These are phyloP conservation scores for Onthophagus sagittarius DNA, from an alignment of 2,888 invertebrate genomes.

Conservation along the genomic window DNA sequence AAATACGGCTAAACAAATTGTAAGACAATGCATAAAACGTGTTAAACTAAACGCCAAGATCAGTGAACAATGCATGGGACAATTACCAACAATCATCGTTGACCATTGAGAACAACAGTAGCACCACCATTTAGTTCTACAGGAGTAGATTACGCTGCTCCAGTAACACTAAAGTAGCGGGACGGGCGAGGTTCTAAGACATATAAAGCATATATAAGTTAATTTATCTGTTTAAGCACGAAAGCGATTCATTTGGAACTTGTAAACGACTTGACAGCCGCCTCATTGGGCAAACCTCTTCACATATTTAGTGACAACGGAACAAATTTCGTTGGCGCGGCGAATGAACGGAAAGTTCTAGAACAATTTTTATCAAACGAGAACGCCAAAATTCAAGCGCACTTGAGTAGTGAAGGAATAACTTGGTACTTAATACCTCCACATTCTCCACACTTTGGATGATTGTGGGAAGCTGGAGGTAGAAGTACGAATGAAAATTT, in stretches of 20 bases:
- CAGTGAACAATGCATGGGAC: slow-evolving; percentile 15
- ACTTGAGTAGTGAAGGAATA: background rate
- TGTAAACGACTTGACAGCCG: slow-evolving; percentile 14
- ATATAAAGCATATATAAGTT: slow-evolving; percentile 31
- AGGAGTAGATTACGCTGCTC: slow-evolving; percentile 28
- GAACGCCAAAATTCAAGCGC: background rate
- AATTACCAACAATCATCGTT: too few relatives aligned
- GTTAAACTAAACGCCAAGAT: slow-evolving; percentile 10
- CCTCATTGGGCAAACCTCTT: slow-evolving; percentile 18
- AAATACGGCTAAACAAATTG: slow-evolving; percentile 23
- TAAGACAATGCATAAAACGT: slow-evolving; percentile 24
- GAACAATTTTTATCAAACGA: background rate
- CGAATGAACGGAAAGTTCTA: background rate
- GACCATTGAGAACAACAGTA: background rate
- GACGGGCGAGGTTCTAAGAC: slow-evolving; percentile 25
- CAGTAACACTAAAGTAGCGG: slow-evolving; percentile 22
- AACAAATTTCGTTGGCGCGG: slow-evolving; percentile 10
- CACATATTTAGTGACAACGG: slow-evolving; percentile 12
- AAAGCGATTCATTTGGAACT: slow-evolving; percentile 28
- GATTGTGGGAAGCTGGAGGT: slow-evolving; percentile 40
- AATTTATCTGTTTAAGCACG: slow-evolving; percentile 34
- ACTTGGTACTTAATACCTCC: slow-evolving; percentile 7
- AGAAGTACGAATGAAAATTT: slow-evolving; percentile 37
- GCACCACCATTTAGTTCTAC: slow-evolving; percentile 27
- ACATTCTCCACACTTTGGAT: slow-evolving; percentile 36